Base-by-base conservation (phyloP, 2,888 invertebrate genomes). In the Agrilus biguttatus region DNA sequence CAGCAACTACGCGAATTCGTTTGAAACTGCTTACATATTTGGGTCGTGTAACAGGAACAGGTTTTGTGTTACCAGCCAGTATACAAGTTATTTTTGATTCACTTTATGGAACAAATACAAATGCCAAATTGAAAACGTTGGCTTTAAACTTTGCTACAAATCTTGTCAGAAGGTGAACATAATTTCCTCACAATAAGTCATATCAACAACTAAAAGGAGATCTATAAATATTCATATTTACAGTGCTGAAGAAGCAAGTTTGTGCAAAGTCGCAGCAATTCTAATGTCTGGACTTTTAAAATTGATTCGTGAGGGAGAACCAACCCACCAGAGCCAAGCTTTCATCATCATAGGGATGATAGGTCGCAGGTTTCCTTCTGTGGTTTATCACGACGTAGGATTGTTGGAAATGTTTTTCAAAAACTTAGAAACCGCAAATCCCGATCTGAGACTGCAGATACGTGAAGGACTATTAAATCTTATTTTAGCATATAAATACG, bases 11-110 rank as follows among this genome's bases (percentile, higher is more conserved):
- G 0, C 75, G 90, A 50, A 81, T 92, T 40, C 77, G 90, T 32
- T 72, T 91, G 46, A 92, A 92, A 65, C 65, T 93, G 33, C 73
- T 93, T 49, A 83, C 87, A 47, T 84, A 87, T 67, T 70, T 93
- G 42, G 77, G 87, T 50, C 80, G 78, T 55, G 77, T 81, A 5
- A 78, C 77, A 0, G 80, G 79, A 36, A 70, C 74, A 10, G 83
- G 78, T 2, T 79, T 84, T 44, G 74, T 81, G 58, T 78, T 83
- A 46, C 86, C 88, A 7, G 80, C 81, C 41, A 83, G 85, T 51
- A 83, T 92, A 45, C 88, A 89, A 71, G 80, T 85, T 34, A 80
- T 91, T 41, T 92, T 91, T 65, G 89, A 91, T 53, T 83, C 88
- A 3, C 67, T 93, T 10, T 90, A 85, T 63, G 90, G 89, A 23